Evolutionary conservation across 2,888 invertebrate species (phyloP), one percentile per base, ranked within the genome.

Genomic region (Limenitis camilla): DNA sequence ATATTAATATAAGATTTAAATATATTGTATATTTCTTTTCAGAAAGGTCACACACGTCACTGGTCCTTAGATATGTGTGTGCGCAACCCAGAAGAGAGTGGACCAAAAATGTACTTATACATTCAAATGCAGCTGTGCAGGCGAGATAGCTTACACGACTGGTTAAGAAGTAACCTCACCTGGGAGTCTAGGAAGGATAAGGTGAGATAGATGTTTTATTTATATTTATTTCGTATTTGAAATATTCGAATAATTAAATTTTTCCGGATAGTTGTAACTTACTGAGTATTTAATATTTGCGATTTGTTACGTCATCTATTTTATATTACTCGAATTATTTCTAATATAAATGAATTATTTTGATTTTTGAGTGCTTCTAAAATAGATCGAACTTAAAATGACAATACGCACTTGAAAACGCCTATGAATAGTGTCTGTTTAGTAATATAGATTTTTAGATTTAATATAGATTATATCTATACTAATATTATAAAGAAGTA

Each of bases 91-190:
- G 52, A 52, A 32, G 55, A 53, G 8, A 45, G 56, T 38, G 52
- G 49, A 30, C 60, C 55, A 56, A 89, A 89, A 71, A 91, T 93
- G 71, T 96, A 93, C 76, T 89, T 99, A 10, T 98, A 96, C 75
- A 99, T 99, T 74, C 98, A 99, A 86, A 99, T 99, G 98, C 97
- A 99, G 80, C 83, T 99, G 57, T 99, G 98, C 69, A 91, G 92
- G 49, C 91, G 93, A 67, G 93, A 96, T 67, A 97, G 96, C 60
- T 86, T 99, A 36, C 93, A 94, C 68, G 96, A 98, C 68, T 99
- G 98, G 99, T 86, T 99, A 35, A 82, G 89, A 47, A 84, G 88
- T 11, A 91, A 92, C 66, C 67, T 76, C 1, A 73, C 82, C 0
- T 76, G 74, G 11, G 78, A 85, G 0, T 69, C 71, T 0, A 77